A percentile compares a stretch with the other conserved stretches of the same genome.
Evolutionary conservation across 2,888 invertebrate genomes (phyloP).

Genomic region (Hemithea aestivaria): DNA sequence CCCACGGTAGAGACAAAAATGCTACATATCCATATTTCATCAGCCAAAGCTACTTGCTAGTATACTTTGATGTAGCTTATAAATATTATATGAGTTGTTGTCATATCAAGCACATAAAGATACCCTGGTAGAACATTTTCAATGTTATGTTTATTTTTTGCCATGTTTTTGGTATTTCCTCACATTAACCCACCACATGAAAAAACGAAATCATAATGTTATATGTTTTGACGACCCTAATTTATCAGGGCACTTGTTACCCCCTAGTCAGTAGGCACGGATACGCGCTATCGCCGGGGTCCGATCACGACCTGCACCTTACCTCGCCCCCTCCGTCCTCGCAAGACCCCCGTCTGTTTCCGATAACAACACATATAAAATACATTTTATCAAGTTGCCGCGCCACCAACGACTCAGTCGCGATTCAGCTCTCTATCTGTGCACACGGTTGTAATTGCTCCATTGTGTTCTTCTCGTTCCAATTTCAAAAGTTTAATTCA

Average conservation of each 20-base stretch:
- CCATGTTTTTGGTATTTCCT: no score
- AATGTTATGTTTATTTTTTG: no score
- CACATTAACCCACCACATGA: no score
- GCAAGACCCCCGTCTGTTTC: slow-evolving; percentile 45
- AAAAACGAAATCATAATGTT: no score
- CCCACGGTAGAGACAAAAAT: no score
- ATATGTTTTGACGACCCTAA: slow-evolving; percentile 33
- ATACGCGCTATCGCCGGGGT: slow-evolving; percentile 59
- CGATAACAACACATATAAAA: slow-evolving; percentile 67
- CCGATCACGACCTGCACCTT: slow-evolving; percentile 55
- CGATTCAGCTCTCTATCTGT: slow-evolving; percentile 27
- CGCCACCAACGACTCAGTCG: slow-evolving; percentile 40
- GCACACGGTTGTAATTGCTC: slow-evolving; percentile 29
- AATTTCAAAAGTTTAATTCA: neutral
- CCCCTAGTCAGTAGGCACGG: slow-evolving; percentile 67
- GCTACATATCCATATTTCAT: no score
- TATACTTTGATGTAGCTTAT: no score
- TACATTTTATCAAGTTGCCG: slow-evolving; percentile 38
- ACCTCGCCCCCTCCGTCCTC: slow-evolving; percentile 41
- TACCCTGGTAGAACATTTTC: no score
- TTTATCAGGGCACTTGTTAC: slow-evolving; percentile 53
- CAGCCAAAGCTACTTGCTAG: no score
- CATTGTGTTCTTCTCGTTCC: slow-evolving; percentile 22
- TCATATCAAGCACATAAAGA: no score
- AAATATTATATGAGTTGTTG: no score